These are phyloP conservation scores for Choristoneura rosaceana DNA, from an alignment of 2,888 invertebrate genomes.

Conservation along the genomic window DNA sequence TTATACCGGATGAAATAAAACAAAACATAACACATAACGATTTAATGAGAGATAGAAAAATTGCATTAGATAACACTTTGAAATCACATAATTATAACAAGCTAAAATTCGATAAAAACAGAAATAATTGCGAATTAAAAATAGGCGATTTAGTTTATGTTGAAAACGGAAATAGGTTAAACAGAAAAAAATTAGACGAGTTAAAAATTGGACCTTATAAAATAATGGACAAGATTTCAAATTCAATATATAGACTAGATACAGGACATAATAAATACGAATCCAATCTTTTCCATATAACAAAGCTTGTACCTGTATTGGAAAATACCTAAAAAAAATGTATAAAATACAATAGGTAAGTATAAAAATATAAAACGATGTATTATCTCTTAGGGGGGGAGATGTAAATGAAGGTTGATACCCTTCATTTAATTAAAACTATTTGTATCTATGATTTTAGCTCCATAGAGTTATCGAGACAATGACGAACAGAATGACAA, in stretches of 20 bases:
- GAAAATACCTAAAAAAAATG: too few species aligned
- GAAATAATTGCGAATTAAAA: neutral
- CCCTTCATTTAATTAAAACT: too few species aligned
- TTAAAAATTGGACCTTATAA: neutral
- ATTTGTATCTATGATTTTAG: too few species aligned
- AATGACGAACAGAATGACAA: too few species aligned
- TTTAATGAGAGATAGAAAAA: neutral
- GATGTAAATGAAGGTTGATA: too few species aligned
- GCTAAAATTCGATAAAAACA: neutral
- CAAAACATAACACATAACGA: neutral
- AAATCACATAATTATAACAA: neutral
- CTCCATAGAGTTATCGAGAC: too few species aligned
- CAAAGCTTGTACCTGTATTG: neutral
- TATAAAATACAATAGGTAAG: too few species aligned
- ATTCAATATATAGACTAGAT: neutral
- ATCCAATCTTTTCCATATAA: neutral
- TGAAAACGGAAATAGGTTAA: neutral
- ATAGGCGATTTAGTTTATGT: neutral
- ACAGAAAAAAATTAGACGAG: neutral
- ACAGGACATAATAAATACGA: neutral
- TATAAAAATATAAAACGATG: too few species aligned
- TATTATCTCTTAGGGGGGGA: too few species aligned
- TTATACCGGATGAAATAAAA: neutral
- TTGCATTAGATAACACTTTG: conserved; percentile 3
- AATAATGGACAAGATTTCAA: neutral